These are phyloP conservation scores for Erannis defoliaria DNA, from an alignment of 2,888 invertebrate species.

Conservation along the genomic window DNA sequence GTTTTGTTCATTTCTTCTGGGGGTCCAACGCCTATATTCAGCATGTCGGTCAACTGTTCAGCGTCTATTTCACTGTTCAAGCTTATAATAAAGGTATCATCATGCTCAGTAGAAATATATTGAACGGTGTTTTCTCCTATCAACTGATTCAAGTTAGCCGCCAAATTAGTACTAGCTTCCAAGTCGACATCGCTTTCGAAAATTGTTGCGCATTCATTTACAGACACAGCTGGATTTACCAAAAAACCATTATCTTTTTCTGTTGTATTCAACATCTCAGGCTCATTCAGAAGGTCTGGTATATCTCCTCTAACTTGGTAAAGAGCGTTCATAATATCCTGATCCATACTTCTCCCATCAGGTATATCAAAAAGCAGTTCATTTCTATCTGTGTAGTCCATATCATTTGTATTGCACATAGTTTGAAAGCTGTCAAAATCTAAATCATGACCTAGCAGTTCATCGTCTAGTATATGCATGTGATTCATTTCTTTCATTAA, in stretches of 20 bases:
- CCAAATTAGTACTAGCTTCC: conserved; percentile 78
- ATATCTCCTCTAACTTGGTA: conserved; percentile 69
- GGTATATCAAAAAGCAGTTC: conserved; percentile 70
- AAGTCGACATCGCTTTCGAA: conserved; percentile 82
- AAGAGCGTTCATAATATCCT: conserved; percentile 68
- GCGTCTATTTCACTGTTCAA: conserved; percentile 80
- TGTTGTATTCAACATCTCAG: conserved; percentile 52
- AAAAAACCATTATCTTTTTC: conserved; percentile 52
- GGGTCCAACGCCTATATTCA: conserved; percentile 69
- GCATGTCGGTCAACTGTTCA: conserved; percentile 76
- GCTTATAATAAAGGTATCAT: conserved; percentile 82
- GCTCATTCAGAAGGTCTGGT: conserved; percentile 68
- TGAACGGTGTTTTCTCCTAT: conserved; percentile 81
- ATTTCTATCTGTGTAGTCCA: conserved; percentile 67
- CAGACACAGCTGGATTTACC: conserved; percentile 59
- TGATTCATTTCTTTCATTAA: conserved; percentile 78
- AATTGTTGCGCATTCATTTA: conserved; percentile 79
- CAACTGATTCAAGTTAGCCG: conserved; percentile 79
- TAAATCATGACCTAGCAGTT: conserved; percentile 75
- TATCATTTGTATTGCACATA: conserved; percentile 64
- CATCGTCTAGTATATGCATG: conserved; percentile 76
- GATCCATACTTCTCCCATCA: conserved; percentile 59
- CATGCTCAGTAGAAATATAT: conserved; percentile 80
- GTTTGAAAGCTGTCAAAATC: conserved; percentile 78
- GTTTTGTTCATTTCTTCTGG: conserved; percentile 49